Evolutionary conservation across 2,888 invertebrate species (phyloP), one percentile per base, ranked within the genome.

Genomic region (Sympetrum striolatum): DNA sequence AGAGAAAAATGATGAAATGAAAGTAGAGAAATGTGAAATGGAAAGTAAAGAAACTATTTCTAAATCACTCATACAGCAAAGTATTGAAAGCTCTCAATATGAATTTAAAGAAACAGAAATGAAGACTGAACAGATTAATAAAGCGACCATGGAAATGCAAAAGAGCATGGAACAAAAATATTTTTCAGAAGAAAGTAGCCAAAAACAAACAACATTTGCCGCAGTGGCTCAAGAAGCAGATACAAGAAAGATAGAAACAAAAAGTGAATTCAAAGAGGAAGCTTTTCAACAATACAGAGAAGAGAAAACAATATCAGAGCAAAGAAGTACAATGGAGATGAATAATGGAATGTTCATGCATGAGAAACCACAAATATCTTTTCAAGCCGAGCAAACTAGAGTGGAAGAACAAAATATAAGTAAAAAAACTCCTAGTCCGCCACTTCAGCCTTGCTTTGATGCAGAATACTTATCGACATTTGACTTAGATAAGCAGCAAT

Each of bases 391-490:
- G 31, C 73, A 73, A 22, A 73, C 60, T n/a, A 86, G 22, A n/a
- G 58, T 35, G 58, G 35, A 58, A 58, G 25, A 53, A 15, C 18
- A 12, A 58, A 58, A 60, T 35, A 37, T 22, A 14, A 58, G 31
- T 58, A 31, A 86, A 60, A 86, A 58, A 64, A 37, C 58, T 60
- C 86, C 60, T 3, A 64, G 86, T 4, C 86, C 86, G 64, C 81
- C 81, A n/a, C 48, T 81, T 2, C 12, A 81, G 48, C 86, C 86
- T 12, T 39, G 60, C 86, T 86, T 86, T 86, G 86, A 86, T 37
- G 64, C n/a, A 10, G 60, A 86, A n/a, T 86, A 86, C 14, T 60
- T 86, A 37, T 86, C 60, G 3, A 86, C 86, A 37, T 86, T 37
- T 86, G 86, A 86, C 39, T 60, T 86, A 35, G 60, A n/a, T 15